Conservation (phyloP, 2,797 vertebrate species). For the Hydrophis major region DNA sequence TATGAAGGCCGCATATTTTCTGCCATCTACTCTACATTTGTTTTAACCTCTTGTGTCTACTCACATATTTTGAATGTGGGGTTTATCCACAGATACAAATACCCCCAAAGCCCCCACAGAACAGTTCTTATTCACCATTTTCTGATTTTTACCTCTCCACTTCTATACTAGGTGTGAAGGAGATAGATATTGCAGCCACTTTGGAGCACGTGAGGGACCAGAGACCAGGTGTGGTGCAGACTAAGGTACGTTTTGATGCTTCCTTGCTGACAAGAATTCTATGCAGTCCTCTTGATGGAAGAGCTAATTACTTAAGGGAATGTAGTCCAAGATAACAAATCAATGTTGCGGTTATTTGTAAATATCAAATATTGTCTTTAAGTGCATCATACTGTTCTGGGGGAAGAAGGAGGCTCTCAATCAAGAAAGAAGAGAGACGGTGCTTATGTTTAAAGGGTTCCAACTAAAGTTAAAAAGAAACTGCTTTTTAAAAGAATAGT, state of each 20-base stretch:
- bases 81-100: background rate
- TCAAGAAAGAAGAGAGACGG: no score
- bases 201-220: constrained; percentile 96
- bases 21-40: no score
- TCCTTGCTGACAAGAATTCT: background rate
- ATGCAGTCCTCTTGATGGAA: background rate
- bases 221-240: constrained; percentile 88
- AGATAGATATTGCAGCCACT: constrained; percentile 95
- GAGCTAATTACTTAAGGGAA: background rate
- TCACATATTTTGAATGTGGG: background rate
- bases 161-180: constrained; percentile 85
- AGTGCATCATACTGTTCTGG: background rate
- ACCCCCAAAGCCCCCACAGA: background rate
- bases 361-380: background rate
- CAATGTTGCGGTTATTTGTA: background rate
- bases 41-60: background rate
- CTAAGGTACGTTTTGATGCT: constrained; percentile 79
- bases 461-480: background rate
- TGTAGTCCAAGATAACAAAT: background rate
- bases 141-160: background rate
- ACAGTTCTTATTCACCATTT: background rate
- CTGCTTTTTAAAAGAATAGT: background rate
- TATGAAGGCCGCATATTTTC: no score
- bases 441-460: background rate
- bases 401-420: background rate